Evolutionary conservation across 2,113 vertebrate species (phyloP).

Genomic region (Elaphurus davidianus): DNA sequence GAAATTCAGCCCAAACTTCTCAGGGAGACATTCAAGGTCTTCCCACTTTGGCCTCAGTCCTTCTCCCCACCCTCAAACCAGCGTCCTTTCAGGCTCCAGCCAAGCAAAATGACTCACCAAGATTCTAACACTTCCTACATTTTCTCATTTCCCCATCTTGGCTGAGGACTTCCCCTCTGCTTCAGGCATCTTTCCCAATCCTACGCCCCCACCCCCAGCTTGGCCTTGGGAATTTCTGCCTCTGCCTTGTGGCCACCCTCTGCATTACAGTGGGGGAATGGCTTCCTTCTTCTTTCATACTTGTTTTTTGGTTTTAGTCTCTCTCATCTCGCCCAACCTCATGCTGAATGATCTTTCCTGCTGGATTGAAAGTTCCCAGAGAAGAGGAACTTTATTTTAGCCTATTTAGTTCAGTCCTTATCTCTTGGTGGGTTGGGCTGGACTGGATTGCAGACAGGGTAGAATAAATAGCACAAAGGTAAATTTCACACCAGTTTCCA

Average conservation of each 20-base stretch:
- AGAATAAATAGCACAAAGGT: background rate
- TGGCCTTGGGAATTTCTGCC: background rate
- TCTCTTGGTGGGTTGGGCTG: background rate
- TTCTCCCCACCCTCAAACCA: background rate
- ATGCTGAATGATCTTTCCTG: background rate
- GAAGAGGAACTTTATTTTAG: background rate
- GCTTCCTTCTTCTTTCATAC: background rate
- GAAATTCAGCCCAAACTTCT: background rate
- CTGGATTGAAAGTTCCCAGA: background rate
- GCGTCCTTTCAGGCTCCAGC: background rate
- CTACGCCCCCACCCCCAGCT: background rate
- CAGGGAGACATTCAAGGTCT: background rate
- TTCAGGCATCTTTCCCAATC: background rate
- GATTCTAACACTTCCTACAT: background rate
- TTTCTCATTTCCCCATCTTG: background rate
- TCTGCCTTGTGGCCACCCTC: background rate
- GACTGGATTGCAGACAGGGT: background rate
- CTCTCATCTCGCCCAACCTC: background rate
- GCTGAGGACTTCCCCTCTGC: background rate
- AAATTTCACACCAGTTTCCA: background rate
- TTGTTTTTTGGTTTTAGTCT: background rate
- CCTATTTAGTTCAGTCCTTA: background rate
- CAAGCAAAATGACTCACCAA: background rate
- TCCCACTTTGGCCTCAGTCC: background rate
- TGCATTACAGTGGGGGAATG: rapidly evolving